Conservation (phyloP, 2,113 vertebrate genomes). For the Sphyrna mokarran region DNA sequence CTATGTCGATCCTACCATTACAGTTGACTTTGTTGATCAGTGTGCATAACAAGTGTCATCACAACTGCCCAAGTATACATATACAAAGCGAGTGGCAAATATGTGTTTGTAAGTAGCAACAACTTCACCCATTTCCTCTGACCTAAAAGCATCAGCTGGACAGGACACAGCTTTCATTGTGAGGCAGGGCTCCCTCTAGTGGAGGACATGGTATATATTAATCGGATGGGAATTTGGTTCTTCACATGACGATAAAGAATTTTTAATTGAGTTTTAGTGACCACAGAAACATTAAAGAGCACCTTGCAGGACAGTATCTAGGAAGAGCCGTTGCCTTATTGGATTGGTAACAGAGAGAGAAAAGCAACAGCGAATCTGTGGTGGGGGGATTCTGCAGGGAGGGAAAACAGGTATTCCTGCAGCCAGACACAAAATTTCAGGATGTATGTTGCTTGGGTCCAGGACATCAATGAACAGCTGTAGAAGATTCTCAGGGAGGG, state of each 20-base stretch:
- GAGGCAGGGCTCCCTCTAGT: not conserved
- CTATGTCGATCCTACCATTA: too few relatives aligned
- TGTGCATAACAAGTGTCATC: not conserved
- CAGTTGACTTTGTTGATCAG: not conserved
- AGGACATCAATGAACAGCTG: not conserved
- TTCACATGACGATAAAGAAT: not conserved
- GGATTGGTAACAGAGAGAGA: not conserved
- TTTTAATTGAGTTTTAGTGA: not conserved
- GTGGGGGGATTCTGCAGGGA: too few relatives aligned
- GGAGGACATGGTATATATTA: not conserved
- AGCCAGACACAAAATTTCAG: not conserved
- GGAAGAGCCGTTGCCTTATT: not conserved
- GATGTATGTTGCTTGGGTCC: not conserved
- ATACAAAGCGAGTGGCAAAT: not conserved
- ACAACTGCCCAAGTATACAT: not conserved
- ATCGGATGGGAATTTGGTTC: not conserved
- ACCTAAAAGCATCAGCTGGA: not conserved
- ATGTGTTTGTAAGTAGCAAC: not conserved
- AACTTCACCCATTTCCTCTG: not conserved
- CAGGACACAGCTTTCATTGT: not conserved
- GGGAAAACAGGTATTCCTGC: too few relatives aligned
- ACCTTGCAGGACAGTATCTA: not conserved
- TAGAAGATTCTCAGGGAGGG: too few relatives aligned
- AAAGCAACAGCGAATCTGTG: too few relatives aligned
- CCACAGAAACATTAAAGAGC: not conserved